Base-by-base conservation (phyloP, 2,113 vertebrate genomes). In the Lynx canadensis region DNA sequence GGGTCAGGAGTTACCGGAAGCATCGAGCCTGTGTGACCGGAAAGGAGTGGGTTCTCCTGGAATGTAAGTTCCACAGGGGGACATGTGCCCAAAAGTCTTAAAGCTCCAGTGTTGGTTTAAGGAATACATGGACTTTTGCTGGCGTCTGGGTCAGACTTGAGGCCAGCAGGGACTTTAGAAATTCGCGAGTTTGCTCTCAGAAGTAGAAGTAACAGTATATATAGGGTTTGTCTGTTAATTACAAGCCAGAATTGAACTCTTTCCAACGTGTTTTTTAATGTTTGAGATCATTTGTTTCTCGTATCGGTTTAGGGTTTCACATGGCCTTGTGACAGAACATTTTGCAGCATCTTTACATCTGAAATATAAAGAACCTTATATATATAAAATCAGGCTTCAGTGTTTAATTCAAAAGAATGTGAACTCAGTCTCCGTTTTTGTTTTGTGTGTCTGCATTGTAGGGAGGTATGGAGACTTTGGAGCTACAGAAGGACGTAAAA, bases 381-480 rank as follows among this genome's bases (percentile, higher is more conserved):
- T 55, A 16, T 60, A 41, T 27, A 27, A 15, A 45, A 52, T 33
- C 3, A 1, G 66, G 31, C 13, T 82, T 63, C 68, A 76, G 5
- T 45, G 11, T 52, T 79, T 69, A 71, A 50, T 31, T 60, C 60
- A 14, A 23, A 38, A 50, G 45, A 50, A 5, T 52, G 1, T 71
- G 93, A 41, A 21, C 83, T 97, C 80, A 97, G 1, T 23, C 0
- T 93, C 1, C 18, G 74, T 55, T 23, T n/a, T 97, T 92, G 55
- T 36, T 85, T 93, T 96, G 23, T 87, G 6, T 97, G 48, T 91
- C 50, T 94, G 73, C 80, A 16, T 18, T 97, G 29, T 96, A 99
- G 99, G 98, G 98, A 94, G 98, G 99, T 97, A 98, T 99, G 93
- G 99, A 99, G 91, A 98, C 98, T 63, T 95, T 99, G 87, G 98